Base-by-base conservation (phyloP, 2,113 vertebrate genomes). In the Dinomys branickii region DNA sequence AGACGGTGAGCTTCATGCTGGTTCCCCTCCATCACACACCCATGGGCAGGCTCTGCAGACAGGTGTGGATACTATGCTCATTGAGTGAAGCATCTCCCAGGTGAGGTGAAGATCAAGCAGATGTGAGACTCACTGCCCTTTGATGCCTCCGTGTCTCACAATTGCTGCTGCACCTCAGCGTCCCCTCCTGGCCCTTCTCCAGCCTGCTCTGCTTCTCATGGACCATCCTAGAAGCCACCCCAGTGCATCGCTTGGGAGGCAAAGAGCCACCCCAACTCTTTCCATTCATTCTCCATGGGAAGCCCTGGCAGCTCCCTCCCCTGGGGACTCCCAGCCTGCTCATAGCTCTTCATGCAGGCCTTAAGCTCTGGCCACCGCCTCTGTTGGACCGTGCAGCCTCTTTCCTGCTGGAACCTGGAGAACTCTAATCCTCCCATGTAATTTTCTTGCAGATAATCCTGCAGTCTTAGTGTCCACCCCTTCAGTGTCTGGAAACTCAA, bases 141-240 rank as follows among this genome's bases (percentile, higher is more conserved):
- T 11, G 24, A 17, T 12, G 33, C 61, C n/a, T 14, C 28, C 7
- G 2, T 3, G 44, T 26, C 63, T 28, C 50, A 41, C 35, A 16
- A 3, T 50, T 52, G 58, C 8, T 35, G 0, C 41, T 63, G 22
- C 4, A 12, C 22, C 73, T 50, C 20, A 35, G 61, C 4, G n/a
- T 14, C 4, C 5, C 33, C 13, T 58, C 52, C 35, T 0, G 2
- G 2, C 26, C n/a, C 26, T 33, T 17, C 7, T 38, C 44, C 7
- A 12, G 9, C 16, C 33, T 3, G 4, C 22, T 61, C 8, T 9
- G 38, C 30, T 3, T 1, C 26, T 19, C 22, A 14, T 28, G 44
- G 26, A 9, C 47, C 19, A 35, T n/a, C 28, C 47, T 9, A 65
- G 54, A 61, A 78, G 4, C 14, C 13, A 6, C 26, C 73, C 16